Evolutionary conservation across 2,888 invertebrate genomes (phyloP), one percentile per base, ranked within the genome.

Genomic region (Hipparchia sbordonii): DNA sequence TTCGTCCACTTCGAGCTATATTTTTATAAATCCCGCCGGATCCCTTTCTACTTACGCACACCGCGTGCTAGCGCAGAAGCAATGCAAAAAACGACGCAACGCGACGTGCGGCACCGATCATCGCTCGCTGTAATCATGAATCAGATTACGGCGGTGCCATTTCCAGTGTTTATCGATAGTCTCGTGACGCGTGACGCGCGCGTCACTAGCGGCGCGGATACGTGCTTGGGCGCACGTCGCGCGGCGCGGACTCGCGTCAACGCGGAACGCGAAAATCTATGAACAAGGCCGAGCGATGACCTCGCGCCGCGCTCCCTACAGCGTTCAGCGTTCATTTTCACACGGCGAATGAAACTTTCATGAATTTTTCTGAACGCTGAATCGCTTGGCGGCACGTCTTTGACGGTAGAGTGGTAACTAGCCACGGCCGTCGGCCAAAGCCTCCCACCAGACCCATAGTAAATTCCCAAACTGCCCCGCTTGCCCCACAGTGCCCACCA

Each of bases 201-300:
- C 90, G 88, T 89, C 90, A 90, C 88, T 88, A 86, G 74, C 70
- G 70, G 74, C 75, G 79, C 76, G 84, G 76, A 76, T 88, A 91
- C 92, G 91, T 92, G 92, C 87, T 82, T 84, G 66, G 56, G 82
- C 81, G 87, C 92, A 91, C 90, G 91, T 91, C 77, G 65, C 82
- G 77, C 72, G 70, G 67, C 69, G 72, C 65, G 80, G 83, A 4
- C 39, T 39, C 85, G 88, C 88, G 88, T 88, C 86, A 87, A 82
- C 70, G 76, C 74, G 71, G 79, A 78, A 79, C 84, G 89, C 89
- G 88, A 90, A 91, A 88, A 88, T 88, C 84, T 78, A 80, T 82
- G 85, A 87, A 87, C 91, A 92, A 92, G 91, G 91, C 87, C 92
- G 92, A 88, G 65, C 90, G 81, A 84, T 84, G 88, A 91, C 90